These are phyloP conservation scores for Zapus hudsonius DNA, from an alignment of 2,113 vertebrate species.

Conservation along the genomic window DNA sequence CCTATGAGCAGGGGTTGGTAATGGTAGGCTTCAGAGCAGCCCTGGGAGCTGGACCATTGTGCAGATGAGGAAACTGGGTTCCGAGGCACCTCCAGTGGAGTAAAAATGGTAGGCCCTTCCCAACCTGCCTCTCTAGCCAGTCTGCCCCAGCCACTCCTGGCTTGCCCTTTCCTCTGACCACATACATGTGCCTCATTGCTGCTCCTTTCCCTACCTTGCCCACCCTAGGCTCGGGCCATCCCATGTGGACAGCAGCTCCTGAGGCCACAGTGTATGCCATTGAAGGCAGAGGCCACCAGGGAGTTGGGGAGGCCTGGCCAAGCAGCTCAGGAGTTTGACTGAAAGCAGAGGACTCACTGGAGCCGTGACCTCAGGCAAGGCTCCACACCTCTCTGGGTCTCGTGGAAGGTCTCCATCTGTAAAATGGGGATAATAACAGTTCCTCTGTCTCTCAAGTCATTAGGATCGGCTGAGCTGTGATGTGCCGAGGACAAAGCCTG, in stretches of 20 bases:
- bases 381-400: neutral
- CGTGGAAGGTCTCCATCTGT: neutral
- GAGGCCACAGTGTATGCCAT: too few relatives aligned
- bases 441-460: neutral
- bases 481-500: conserved; percentile 21
- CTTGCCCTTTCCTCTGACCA: neutral
- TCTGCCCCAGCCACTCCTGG: neutral
- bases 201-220: neutral
- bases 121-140: neutral
- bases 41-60: neutral
- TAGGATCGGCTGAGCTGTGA: neutral
- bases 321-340: neutral
- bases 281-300: too few relatives aligned
- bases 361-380: neutral
- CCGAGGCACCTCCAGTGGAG: neutral
- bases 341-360: neutral
- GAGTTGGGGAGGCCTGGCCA: neutral
- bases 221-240: neutral
- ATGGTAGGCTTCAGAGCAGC: neutral
- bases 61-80: neutral
- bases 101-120: neutral
- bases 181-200: neutral
- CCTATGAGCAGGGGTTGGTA: neutral
- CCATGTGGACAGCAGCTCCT: neutral
- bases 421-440: conserved; percentile 22